These are phyloP conservation scores for Nemoura dubitans DNA, from an alignment of 2,888 invertebrate genomes.

Conservation along the genomic window DNA sequence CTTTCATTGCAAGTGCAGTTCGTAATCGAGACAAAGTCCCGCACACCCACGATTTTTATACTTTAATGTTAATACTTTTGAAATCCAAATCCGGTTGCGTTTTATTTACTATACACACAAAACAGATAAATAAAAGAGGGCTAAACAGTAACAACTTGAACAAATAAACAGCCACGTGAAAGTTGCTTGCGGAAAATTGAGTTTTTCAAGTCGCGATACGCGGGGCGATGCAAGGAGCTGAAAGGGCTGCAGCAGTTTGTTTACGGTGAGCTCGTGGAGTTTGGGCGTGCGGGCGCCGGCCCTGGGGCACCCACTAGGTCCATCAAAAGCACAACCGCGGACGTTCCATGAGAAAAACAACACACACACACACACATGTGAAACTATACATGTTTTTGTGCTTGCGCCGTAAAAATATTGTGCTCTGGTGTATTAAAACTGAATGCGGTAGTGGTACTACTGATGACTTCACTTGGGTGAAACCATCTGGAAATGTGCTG, in stretches of 20 bases:
- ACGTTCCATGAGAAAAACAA: not conserved
- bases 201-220: not conserved
- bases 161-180: not conserved
- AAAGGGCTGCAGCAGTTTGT: not conserved
- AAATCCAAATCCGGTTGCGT: not conserved
- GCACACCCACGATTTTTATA: not conserved
- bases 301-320: not conserved
- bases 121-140: not conserved
- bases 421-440: not conserved
- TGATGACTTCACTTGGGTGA: not conserved
- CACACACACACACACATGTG: not conserved
- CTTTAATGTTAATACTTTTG: not conserved
- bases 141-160: not conserved
- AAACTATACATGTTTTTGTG: not conserved
- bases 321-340: not conserved
- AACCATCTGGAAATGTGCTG: not conserved
- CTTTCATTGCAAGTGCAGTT: not conserved
- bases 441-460: not conserved
- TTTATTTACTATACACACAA: not conserved
- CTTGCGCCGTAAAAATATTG: not conserved
- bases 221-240: not conserved
- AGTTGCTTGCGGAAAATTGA: not conserved
- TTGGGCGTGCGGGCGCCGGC: not conserved
- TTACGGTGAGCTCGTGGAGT: not conserved
- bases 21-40: not conserved